phyloP scores from a whole-genome alignment of 2,113 vertebrate species.

The Siphamia tubifer region DNA sequence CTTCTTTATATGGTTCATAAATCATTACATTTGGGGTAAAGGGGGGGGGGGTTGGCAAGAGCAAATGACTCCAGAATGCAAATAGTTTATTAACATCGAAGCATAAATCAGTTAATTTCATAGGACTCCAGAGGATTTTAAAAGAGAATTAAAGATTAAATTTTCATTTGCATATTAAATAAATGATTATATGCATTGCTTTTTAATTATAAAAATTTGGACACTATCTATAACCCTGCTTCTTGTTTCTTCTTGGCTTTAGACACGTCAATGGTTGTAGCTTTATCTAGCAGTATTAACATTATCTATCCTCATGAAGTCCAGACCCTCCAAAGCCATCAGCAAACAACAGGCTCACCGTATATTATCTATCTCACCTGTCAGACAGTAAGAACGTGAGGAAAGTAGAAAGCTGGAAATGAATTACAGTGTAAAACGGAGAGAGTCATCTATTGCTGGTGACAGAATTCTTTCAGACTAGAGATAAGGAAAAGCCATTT shows the following conservation, averaged over 20 bases:
- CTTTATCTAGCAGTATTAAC: background rate
- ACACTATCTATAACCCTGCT: slow-evolving; percentile 1
- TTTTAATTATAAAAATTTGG: slow-evolving; percentile 33
- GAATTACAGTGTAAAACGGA: slow-evolving; percentile 50
- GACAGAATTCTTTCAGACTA: slow-evolving; percentile 52
- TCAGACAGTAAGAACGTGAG: slow-evolving; percentile 10
- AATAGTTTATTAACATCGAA: slow-evolving; percentile 32
- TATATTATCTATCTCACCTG: slow-evolving; percentile 39
- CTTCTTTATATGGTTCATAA: too few species aligned
- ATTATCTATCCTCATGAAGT: background rate
- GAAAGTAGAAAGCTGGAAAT: slow-evolving; percentile 43
- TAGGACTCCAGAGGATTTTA: background rate
- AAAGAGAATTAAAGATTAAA: background rate
- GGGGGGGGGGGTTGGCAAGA: background rate
- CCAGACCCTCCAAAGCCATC: background rate
- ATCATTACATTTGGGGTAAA: background rate
- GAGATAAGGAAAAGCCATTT: slow-evolving; percentile 75
- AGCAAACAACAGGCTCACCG: slow-evolving; percentile 1
- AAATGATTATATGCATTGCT: slow-evolving; percentile 8
- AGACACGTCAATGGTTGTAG: background rate
- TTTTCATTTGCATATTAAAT: slow-evolving; percentile 37
- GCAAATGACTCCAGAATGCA: slow-evolving; percentile 9
- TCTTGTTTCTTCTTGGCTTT: background rate
- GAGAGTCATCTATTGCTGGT: slow-evolving; percentile 50
- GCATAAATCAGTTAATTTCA: slow-evolving; percentile 12